These are phyloP conservation scores for Tetramorium parvispinum DNA, from an alignment of 1,140 invertebrate species.

Conservation along the genomic window DNA sequence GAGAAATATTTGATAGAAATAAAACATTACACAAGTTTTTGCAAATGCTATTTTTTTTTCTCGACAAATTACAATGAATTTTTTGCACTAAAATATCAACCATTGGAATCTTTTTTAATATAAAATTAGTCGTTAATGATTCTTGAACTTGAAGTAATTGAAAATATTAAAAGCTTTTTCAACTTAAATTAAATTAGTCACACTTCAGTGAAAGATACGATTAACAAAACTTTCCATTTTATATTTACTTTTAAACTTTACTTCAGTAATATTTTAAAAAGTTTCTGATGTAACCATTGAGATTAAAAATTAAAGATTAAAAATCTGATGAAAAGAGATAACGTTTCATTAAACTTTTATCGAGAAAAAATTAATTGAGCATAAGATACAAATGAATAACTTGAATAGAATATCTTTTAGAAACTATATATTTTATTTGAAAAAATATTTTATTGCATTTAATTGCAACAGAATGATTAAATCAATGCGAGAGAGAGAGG, in stretches of 20 bases:
- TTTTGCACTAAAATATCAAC: neutral
- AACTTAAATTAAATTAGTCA: constrained; percentile 33
- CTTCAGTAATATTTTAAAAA: constrained; percentile 1
- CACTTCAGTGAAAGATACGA: neutral
- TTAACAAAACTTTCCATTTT: constrained; percentile 17
- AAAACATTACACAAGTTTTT: neutral
- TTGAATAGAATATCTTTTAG: neutral
- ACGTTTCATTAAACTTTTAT: neutral
- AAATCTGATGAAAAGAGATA: neutral
- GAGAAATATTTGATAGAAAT: neutral
- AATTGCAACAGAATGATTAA: constrained; percentile 23
- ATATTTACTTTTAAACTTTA: neutral
- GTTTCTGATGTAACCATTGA: neutral
- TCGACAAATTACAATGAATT: neutral
- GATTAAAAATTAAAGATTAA: constrained; percentile 24
- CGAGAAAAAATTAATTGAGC: neutral
- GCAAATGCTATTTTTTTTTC: neutral
- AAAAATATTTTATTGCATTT: constrained; percentile 1
- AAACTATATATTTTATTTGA: neutral
- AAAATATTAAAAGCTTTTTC: constrained; percentile 25
- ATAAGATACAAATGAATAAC: neutral
- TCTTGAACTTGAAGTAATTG: neutral
- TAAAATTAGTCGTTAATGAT: neutral
- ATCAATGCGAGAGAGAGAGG: neutral
- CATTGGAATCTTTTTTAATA: neutral